Evolutionary conservation across 1,140 invertebrate species (phyloP).

Genomic region (Calycopis cecrops): DNA sequence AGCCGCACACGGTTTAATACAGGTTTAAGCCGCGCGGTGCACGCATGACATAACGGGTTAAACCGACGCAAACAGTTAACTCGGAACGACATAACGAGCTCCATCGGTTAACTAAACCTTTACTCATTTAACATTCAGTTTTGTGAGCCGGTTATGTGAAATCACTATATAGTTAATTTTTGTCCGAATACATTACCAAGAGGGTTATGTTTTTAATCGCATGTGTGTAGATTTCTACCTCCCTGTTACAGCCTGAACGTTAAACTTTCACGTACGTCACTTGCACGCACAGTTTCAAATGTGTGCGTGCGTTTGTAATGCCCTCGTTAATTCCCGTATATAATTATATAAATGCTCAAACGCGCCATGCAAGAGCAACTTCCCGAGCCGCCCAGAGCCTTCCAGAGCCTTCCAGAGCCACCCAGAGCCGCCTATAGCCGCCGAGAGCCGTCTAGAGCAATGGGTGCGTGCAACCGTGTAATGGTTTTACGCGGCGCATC

Average conservation of each 20-base stretch:
- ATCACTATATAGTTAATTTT: too few relatives aligned
- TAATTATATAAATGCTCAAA: not conserved
- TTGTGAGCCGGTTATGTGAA: too few relatives aligned
- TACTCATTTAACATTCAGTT: too few relatives aligned
- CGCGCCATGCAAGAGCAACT: not conserved
- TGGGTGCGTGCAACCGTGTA: slow-evolving; percentile 28
- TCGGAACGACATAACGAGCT: slow-evolving; percentile 2
- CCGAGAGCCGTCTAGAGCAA: slow-evolving; percentile 24
- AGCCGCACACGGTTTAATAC: slow-evolving; percentile 1
- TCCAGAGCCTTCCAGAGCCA: slow-evolving; percentile 15
- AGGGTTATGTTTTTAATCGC: too few relatives aligned
- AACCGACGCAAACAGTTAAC: not conserved
- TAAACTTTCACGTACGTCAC: too few relatives aligned
- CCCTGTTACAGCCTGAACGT: too few relatives aligned
- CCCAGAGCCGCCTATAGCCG: slow-evolving; percentile 16
- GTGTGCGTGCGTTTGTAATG: too few relatives aligned
- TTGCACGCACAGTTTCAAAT: too few relatives aligned
- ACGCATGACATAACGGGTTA: not conserved
- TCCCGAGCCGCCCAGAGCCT: not conserved
- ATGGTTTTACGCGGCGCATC: slow-evolving; percentile 29
- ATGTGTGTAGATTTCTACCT: too few relatives aligned
- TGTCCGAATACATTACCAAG: too few relatives aligned
- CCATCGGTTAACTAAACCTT: too few relatives aligned
- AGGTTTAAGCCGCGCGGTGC: not conserved
- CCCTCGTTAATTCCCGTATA: not conserved